Percentiles rank a stretch among this genome's conserved stretches.
phyloP scores from a whole-genome alignment of 2,888 invertebrate genomes.

The Ophioninae sp. region DNA sequence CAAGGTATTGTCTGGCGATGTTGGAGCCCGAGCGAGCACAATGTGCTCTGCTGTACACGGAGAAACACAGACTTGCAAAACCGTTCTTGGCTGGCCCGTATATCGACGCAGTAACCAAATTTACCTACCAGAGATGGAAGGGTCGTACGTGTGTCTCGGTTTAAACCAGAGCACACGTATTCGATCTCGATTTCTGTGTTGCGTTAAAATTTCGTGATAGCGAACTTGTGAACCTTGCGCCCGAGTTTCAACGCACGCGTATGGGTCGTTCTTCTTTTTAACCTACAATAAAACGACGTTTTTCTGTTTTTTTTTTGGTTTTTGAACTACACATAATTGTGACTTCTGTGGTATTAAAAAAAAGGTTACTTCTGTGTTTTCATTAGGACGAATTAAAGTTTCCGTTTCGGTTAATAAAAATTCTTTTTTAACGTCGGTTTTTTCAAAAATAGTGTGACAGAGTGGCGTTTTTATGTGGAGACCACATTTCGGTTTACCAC shows the following conservation, averaged over 20 bases:
- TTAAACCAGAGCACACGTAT: slow-evolving; percentile 9
- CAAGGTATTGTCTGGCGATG: slow-evolving; percentile 34
- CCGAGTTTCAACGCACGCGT: slow-evolving; percentile 17
- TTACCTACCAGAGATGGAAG: slow-evolving; percentile 25
- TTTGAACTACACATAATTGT: too few relatives aligned
- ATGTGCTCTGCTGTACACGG: not conserved
- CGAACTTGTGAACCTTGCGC: not conserved
- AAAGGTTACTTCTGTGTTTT: too few relatives aligned
- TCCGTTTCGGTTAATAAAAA: too few relatives aligned
- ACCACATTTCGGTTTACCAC: too few relatives aligned
- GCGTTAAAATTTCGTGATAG: slow-evolving; percentile 10
- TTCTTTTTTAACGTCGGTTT: too few relatives aligned
- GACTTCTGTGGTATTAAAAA: too few relatives aligned
- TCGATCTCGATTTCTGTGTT: slow-evolving; percentile 1
- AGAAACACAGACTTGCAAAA: not conserved
- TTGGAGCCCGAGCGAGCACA: not conserved
- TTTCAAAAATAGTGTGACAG: too few relatives aligned
- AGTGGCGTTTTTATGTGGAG: too few relatives aligned
- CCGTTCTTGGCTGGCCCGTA: not conserved
- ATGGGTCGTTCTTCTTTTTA: too few relatives aligned
- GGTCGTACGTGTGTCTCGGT: not conserved
- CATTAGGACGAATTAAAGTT: too few relatives aligned
- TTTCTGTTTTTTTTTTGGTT: too few relatives aligned
- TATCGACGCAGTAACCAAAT: slow-evolving; percentile 29
- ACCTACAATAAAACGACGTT: too few relatives aligned